phyloP scores from a whole-genome alignment of 2,888 invertebrate genomes.

The Odiellus spinosus region DNA sequence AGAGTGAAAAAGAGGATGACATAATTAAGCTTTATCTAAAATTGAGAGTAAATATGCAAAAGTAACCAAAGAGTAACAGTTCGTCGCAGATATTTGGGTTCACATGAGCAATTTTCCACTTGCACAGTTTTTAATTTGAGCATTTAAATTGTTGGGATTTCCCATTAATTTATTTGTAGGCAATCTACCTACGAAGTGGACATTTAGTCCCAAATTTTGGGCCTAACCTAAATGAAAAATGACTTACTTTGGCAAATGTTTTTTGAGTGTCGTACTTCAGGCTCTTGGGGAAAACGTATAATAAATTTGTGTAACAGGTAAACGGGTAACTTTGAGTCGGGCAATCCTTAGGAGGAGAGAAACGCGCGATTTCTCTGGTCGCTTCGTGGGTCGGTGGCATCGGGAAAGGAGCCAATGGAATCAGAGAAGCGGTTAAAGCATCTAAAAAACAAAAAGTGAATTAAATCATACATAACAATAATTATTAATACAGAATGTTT shows the following conservation, averaged over 20 bases:
- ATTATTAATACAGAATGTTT: background rate
- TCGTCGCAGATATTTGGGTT: no score
- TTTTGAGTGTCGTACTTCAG: conserved; percentile 83
- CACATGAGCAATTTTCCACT: no score
- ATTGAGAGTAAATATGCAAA: no score
- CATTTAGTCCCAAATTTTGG: no score
- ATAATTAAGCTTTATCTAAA: conserved; percentile 5
- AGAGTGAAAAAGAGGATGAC: no score
- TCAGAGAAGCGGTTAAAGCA: conserved; percentile 62
- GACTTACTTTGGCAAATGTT: conserved; percentile 54
- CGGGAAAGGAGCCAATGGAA: conserved; percentile 70
- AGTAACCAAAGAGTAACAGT: no score
- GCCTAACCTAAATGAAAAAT: no score
- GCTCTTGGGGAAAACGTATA: conserved; percentile 76
- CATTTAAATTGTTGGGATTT: no score
- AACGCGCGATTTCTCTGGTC: conserved; percentile 69
- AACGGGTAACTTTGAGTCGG: conserved; percentile 46
- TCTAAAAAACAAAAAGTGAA: conserved; percentile 42
- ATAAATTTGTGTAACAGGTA: conserved; percentile 67
- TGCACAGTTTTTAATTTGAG: no score
- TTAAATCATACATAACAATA: no score
- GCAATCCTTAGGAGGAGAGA: conserved; percentile 41
- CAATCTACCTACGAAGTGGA: no score
- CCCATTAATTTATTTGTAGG: no score
- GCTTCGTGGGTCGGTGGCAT: conserved; percentile 56